Evolutionary conservation across 2,888 invertebrate genomes (phyloP), one percentile per base, ranked within the genome.

Genomic region (Pseudococcus viburni): DNA sequence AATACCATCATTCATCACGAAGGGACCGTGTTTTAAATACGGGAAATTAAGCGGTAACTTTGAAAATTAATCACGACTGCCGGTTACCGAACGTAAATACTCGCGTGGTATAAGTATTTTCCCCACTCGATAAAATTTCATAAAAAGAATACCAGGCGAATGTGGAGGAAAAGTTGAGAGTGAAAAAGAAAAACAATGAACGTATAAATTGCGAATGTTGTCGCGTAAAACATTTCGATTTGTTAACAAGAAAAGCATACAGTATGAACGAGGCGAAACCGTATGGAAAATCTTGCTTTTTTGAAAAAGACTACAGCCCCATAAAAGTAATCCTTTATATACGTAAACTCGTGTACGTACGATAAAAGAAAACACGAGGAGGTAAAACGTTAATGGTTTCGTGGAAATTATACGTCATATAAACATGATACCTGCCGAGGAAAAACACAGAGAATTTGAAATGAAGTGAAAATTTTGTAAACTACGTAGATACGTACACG

Each of bases 261-360:
- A n/a, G 26, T 1, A n/a, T 59, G 59, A 17, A 46, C 46, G 9
- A 12, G 12, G 59, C 64, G 22, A 64, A 64, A 64, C 19, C 19
- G 19, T 64, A 64, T 64, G 64, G 64, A 64, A 64, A 64, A 64
- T 64, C 51, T 51, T 51, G 11, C 51, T 51, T 64, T 64, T 64
- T 64, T 64, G 64, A 64, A 64, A 64, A 19, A 19, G 64, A 64
- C 19, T 22, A 64, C 19, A 64, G 19, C 8, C 19, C 64, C 64
- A 64, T 64, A 64, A 64, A 64, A 64, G 64, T 64, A 64, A 64
- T 64, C 64, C 64, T 64, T 64, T 64, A 64, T 64, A 51, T 17
- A 51, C 17, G 51, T 15, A 64, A 64, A 64, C 64, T 64, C 64
- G 51, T 17, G 51, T 17, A 51, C 19, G 7, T 22, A 64, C 64